Conservation (phyloP, 2,888 invertebrate species). For the Rhorus exstirpatorius region DNA sequence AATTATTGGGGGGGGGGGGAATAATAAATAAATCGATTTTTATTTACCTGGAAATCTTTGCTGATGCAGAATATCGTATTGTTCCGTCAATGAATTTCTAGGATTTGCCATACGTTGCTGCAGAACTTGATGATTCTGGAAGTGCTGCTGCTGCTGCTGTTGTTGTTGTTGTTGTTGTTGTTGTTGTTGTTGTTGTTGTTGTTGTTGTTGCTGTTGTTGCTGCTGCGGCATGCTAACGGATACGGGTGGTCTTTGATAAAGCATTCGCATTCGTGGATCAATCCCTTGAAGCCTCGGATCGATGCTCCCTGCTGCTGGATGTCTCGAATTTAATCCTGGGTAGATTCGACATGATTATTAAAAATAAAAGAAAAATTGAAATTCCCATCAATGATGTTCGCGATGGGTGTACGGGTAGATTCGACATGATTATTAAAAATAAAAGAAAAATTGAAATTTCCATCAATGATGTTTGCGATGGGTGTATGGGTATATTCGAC, state of each 20-base stretch:
- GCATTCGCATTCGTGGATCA: conserved; percentile 87
- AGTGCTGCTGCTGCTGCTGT: conserved; percentile 84
- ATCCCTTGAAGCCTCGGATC: conserved; percentile 87
- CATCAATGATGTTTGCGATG: too few relatives aligned
- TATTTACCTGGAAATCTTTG: conserved; percentile 81
- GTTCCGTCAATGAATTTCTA: conserved; percentile 80
- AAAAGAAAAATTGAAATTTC: too few relatives aligned
- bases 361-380: conserved; percentile 19
- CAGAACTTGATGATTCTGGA: conserved; percentile 79
- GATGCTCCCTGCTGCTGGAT: conserved; percentile 79
- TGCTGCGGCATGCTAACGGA: conserved; percentile 80
- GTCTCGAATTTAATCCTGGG: conserved; percentile 80
- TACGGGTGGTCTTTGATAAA: conserved; percentile 87
- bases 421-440: too few relatives aligned
- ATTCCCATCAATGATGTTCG: background rate
- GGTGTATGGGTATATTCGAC: too few relatives aligned
- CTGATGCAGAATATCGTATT: conserved; percentile 82
- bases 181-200: conserved; percentile 84
- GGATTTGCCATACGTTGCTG: conserved; percentile 83
- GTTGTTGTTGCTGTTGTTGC: conserved; percentile 82
- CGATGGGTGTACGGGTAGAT: background rate
- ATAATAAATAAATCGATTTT: background rate
- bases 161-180: conserved; percentile 83
- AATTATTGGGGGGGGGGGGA: too few relatives aligned
- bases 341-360: conserved; percentile 39